phyloP scores from a whole-genome alignment of 2,797 vertebrate species.

The Mastacembelus armatus region DNA sequence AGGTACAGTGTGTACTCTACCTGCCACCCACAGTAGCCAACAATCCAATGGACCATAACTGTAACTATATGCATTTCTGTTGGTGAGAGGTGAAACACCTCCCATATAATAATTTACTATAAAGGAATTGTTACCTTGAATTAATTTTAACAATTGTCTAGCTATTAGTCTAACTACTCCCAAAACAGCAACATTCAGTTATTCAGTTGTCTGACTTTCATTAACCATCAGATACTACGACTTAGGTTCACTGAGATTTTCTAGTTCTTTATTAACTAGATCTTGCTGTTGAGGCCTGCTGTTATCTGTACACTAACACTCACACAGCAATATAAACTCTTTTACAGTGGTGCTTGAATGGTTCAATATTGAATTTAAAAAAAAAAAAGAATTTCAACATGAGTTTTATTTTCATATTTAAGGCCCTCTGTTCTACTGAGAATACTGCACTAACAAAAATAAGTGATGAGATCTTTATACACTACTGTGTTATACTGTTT shows the following conservation, averaged over 20 bases:
- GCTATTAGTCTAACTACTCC: not conserved
- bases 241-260: too few relatives aligned
- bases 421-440: not conserved
- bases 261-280: too few relatives aligned
- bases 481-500: not conserved
- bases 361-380: too few relatives aligned
- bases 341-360: too few relatives aligned
- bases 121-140: not conserved
- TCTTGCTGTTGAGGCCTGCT: too few relatives aligned
- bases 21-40: conserved; percentile 33
- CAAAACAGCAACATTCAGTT: not conserved
- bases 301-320: too few relatives aligned
- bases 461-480: not conserved
- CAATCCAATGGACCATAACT: conserved; percentile 10
- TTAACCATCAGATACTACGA: too few relatives aligned
- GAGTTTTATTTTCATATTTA: too few relatives aligned
- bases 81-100: not conserved
- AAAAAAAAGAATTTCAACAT: too few relatives aligned
- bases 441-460: not conserved
- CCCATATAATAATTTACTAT: not conserved
- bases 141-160: not conserved
- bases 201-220: too few relatives aligned
- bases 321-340: too few relatives aligned
- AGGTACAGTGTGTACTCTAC: conserved; percentile 25
- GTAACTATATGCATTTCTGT: not conserved